Conservation (phyloP, 1,140 invertebrate genomes). For the Dufourea novaeangliae region DNA sequence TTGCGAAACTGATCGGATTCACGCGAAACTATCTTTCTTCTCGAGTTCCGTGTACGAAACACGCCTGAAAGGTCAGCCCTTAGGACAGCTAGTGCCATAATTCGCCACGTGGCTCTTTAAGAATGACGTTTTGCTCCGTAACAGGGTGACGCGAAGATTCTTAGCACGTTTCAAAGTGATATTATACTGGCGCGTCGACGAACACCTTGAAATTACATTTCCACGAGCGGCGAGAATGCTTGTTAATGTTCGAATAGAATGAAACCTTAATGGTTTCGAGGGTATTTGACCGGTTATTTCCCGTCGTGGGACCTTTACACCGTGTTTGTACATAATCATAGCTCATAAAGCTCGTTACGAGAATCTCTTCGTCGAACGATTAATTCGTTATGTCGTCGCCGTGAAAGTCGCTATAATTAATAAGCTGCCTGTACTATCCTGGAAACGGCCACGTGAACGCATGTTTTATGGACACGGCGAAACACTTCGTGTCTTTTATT, state of each 20-base stretch:
- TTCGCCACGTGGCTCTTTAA: conserved; percentile 14
- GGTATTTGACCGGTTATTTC: background rate
- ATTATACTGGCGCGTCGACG: background rate
- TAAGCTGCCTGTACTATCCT: conserved; percentile 10
- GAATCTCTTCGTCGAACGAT: background rate
- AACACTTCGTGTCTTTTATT: too few relatives aligned
- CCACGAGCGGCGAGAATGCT: too few relatives aligned
- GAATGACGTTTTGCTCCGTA: conserved; percentile 17
- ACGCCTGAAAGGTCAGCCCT: conserved; percentile 33
- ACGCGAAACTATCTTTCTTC: background rate
- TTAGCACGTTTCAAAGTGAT: background rate
- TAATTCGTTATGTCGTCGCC: conserved; percentile 22
- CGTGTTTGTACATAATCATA: conserved; percentile 13
- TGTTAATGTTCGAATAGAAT: conserved; percentile 8
- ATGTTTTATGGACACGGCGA: background rate
- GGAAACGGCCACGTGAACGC: background rate
- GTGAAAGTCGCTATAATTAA: conserved; percentile 31
- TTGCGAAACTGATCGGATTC: background rate
- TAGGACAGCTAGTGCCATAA: conserved; percentile 40
- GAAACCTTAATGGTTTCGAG: background rate
- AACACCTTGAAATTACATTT: background rate
- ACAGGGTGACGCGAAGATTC: background rate
- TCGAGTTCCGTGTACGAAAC: conserved; percentile 37
- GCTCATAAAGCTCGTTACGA: conserved; percentile 22
- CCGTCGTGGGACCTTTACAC: background rate